A percentile compares a stretch with the other conserved stretches of the same genome.
These are phyloP conservation scores for Hyphantria cunea DNA, from an alignment of 1,140 invertebrate species.

Conservation along the genomic window DNA sequence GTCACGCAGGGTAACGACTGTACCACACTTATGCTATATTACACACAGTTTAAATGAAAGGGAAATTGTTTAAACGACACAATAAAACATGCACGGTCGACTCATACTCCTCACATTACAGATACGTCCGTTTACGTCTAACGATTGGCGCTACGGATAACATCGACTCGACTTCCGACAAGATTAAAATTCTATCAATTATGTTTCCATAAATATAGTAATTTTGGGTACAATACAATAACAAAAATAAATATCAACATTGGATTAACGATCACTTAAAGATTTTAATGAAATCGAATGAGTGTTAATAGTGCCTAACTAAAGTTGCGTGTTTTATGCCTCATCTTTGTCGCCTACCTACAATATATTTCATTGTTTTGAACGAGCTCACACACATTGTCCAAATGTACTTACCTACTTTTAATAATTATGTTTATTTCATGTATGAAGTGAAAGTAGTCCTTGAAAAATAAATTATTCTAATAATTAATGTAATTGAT, in stretches of 20 bases:
- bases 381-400: too few species aligned
- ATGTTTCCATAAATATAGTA: constrained; percentile 70
- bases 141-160: constrained; percentile 18
- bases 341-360: too few species aligned
- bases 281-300: too few species aligned
- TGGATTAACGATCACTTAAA: constrained; percentile 76
- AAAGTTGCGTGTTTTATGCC: too few species aligned
- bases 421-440: too few species aligned
- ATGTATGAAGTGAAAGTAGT: too few species aligned
- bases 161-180: constrained; percentile 36
- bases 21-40: constrained; percentile 32
- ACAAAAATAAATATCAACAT: constrained; percentile 82
- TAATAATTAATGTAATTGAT: too few species aligned
- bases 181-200: constrained; percentile 53
- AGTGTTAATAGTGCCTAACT: too few species aligned
- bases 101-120: constrained; percentile 12
- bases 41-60: constrained; percentile 35
- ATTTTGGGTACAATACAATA: constrained; percentile 78
- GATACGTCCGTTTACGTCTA: constrained; percentile 24
- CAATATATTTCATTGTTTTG: too few species aligned
- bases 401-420: too few species aligned
- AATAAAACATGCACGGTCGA: constrained; percentile 29
- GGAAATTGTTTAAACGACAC: constrained; percentile 22
- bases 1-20: constrained; percentile 5
- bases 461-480: too few species aligned